Evolutionary conservation across 1,140 invertebrate genomes (phyloP), one percentile per base, ranked within the genome.

Genomic region (Eriosoma lanigerum): DNA sequence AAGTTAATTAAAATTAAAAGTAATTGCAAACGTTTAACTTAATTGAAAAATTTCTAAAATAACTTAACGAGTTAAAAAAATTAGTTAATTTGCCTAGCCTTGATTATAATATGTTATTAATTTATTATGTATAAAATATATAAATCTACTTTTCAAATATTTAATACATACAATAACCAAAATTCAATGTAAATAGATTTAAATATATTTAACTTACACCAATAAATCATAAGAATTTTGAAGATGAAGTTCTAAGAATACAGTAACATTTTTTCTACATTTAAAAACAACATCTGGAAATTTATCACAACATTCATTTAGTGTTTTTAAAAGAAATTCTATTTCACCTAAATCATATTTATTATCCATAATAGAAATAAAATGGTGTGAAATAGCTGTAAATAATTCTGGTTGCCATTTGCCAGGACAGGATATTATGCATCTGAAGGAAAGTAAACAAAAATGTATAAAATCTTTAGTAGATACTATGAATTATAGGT

Each of bases 301-400:
- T 46, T 62, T n/a, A 48, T 78, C 75, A 48, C 56, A 48, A 48
- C 56, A 78, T 29, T 78, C 54, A 13, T 58, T 78, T 13, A 62
- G 9, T 24, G 24, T 78, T 78, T 60, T 78, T 24, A 78, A 78
- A 3, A 44, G 24, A 24, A 46, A 48, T 58, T 78, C 75, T 19
- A 21, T 58, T 78, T 78, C 56, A 24, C 19, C 46, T 26, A 62
- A 29, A 78, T 62, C n/a, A 17, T 29, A 38, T 1, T 46, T 12
- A 12, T 29, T 62, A 5, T 62, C 17, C 75, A 78, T 60, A 10
- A 62, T 32, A 24, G 9, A 32, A 29, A 78, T 26, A 26, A 78
- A 58, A 10, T 44, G 21, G 10, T 17, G 17, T 19, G 75, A 62
- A 78, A 78, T 10, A 17, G 21, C 54, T 26, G 17, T 24, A 8